Evolutionary conservation across 2,888 invertebrate genomes (phyloP).

Genomic region (Eubasilissa splendida): DNA sequence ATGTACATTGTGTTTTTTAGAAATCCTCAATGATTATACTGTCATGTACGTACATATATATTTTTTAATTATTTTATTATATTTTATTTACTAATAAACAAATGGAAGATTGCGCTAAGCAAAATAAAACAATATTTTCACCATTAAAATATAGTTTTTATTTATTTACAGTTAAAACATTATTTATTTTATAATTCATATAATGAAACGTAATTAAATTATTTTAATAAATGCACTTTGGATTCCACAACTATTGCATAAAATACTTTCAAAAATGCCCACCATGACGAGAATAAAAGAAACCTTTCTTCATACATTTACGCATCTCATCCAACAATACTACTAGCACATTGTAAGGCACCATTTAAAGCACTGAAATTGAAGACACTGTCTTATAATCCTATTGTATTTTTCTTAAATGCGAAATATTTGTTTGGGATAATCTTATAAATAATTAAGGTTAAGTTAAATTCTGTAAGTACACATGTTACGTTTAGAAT

Average conservation of each 20-base stretch:
- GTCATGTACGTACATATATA: not conserved
- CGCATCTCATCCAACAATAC: constrained; percentile 7
- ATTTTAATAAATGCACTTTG: constrained; percentile 49
- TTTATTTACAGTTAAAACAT: constrained; percentile 46
- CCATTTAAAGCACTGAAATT: constrained; percentile 34
- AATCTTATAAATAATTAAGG: too few relatives aligned
- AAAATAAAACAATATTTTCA: constrained; percentile 44
- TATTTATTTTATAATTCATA: constrained; percentile 28
- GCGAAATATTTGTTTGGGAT: too few relatives aligned
- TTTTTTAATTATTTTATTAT: not conserved
- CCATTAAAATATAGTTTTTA: constrained; percentile 45
- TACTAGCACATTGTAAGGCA: constrained; percentile 2
- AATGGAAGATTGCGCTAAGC: constrained; percentile 11
- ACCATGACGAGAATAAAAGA: constrained; percentile 16
- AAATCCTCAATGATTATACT: not conserved
- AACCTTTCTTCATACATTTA: constrained; percentile 12
- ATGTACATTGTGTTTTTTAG: not conserved
- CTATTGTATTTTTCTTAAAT: too few relatives aligned
- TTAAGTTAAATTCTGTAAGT: too few relatives aligned
- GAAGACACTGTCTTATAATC: not conserved
- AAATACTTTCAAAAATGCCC: constrained; percentile 26
- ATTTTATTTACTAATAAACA: constrained; percentile 22
- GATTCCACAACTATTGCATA: constrained; percentile 27
- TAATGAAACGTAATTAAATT: constrained; percentile 30
- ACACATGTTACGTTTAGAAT: too few relatives aligned